Conservation (phyloP, 2,888 invertebrate genomes). For the Noctua pronuba region DNA sequence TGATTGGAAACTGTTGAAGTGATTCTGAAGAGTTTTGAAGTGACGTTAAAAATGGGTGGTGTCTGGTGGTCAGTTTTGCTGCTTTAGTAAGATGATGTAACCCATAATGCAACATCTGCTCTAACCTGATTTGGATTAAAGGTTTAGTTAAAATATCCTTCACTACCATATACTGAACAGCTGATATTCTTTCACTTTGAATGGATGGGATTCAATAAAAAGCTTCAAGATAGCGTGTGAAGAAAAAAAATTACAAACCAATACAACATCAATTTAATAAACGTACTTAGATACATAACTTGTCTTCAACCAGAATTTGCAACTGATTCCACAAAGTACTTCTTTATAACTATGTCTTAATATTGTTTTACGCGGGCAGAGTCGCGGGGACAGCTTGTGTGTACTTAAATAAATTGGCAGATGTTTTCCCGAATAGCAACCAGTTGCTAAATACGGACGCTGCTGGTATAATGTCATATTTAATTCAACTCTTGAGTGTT, state of each 20-base stretch:
- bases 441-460: constrained; percentile 42
- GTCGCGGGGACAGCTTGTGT: background rate
- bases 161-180: background rate
- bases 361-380: background rate
- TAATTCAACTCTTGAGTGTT: constrained; percentile 57
- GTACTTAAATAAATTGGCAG: constrained; percentile 45
- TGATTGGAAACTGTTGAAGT: background rate
- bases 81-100: background rate
- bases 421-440: constrained; percentile 32
- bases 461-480: constrained; percentile 65
- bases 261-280: no score
- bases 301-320: background rate
- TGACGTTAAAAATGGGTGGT: background rate
- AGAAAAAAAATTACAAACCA: background rate
- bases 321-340: background rate
- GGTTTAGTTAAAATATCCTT: background rate
- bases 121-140: background rate
- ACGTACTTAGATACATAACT: background rate
- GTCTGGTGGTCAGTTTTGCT: background rate
- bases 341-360: background rate
- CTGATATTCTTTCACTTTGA: no score
- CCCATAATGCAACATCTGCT: background rate
- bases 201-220: background rate
- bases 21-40: background rate
- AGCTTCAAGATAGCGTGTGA: background rate